Conservation (phyloP, 2,888 invertebrate species). For the Dynastes maya region DNA sequence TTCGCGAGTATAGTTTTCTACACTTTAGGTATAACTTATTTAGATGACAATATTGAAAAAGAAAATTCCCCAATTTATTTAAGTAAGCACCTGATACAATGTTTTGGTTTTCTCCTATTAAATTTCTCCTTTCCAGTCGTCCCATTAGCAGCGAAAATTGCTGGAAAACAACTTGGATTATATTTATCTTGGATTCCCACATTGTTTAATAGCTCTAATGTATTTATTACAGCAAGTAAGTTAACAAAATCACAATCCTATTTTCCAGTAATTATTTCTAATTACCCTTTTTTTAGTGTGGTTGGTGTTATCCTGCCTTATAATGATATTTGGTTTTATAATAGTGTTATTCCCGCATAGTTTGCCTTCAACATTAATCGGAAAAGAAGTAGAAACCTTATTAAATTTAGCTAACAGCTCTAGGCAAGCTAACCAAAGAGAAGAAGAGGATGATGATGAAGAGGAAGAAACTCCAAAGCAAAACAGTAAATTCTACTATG, state of each 20-base stretch:
- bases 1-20: conserved; percentile 72
- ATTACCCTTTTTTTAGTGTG: conserved; percentile 67
- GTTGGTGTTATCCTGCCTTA: conserved; percentile 70
- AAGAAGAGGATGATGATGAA: conserved; percentile 57
- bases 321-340: conserved; percentile 71
- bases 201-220: conserved; percentile 53
- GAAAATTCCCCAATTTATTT: conserved; percentile 72
- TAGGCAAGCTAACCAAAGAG: conserved; percentile 51
- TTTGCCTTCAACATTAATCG: conserved; percentile 72
- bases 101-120: conserved; percentile 6
- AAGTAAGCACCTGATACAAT: conserved; percentile 60
- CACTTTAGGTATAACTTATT: conserved; percentile 74
- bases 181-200: conserved; percentile 63
- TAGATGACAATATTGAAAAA: conserved; percentile 76
- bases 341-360: conserved; percentile 74
- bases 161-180: conserved; percentile 65
- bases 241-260: background rate
- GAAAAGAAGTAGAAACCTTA: conserved; percentile 74
- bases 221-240: conserved; percentile 62
- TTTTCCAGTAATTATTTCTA: background rate
- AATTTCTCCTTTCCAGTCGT: conserved; percentile 59
- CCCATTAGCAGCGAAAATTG: conserved; percentile 60
- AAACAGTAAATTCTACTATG: conserved; percentile 2
- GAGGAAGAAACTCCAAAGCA: conserved; percentile 40
- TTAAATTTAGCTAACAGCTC: conserved; percentile 69